Base-by-base conservation (phyloP, 1,140 invertebrate species). In the Zophobas atratus region DNA sequence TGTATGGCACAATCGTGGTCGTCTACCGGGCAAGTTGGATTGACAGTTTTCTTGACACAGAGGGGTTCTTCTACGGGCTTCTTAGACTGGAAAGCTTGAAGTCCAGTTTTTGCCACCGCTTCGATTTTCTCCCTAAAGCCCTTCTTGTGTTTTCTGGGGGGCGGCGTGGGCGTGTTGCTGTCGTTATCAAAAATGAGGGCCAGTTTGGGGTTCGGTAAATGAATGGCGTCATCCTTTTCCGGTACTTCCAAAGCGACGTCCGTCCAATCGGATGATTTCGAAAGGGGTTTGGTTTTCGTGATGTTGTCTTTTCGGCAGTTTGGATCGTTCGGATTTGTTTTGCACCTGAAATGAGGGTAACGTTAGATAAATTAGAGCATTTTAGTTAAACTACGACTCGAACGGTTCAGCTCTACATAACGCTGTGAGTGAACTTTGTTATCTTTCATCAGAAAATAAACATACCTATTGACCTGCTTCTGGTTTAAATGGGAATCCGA, bases 161-260 rank as follows among this genome's bases (percentile, higher is more conserved):
- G 85, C 3, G 85, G 85, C 2, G 81, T 83, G 1, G 85, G 85
- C 5, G 79, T 81, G 8, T 77, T 82, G 79, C 84, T 82, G 43
- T 86, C 82, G 70, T 86, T 85, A 74, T 86, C 86, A 82, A 88
- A 87, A 70, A 87, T 87, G 43, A 86, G 81, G 41, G 77, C 80
- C 34, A 86, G 83, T 79, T 85, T 85, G 0, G 85, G 72, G 76
- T 86, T 86, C 60, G 85, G 86, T 75, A 88, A 86, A 78, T 86
- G 81, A 20, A 79, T 77, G 57, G 77, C 82, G 39, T 82, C 83
- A 5, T 80, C 82, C 48, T 81, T 79, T 3, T 79, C 85, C 33
- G 89, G 87, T 43, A 89, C 89, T 83, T 90, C 88, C 53, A 90
- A 85, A 80, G 88, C 87, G 74, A 87, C 88, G 81, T 90, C 89